A percentile compares a stretch with the other conserved stretches of the same genome.
Conservation (phyloP, 2,113 vertebrate genomes). For the mouse (Mus musculus) region GRCm39 chr6:22147001-22147500, state of each 20-base stretch:
- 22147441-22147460: slow-evolving; percentile 53
- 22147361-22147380: slow-evolving; percentile 12
- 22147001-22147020: background rate
- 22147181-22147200: background rate
- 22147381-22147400: slow-evolving; percentile 20
- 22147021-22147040: background rate
- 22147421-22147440: slow-evolving; percentile 47
- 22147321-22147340: slow-evolving; percentile 48
- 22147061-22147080: background rate
- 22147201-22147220: background rate
- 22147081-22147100: background rate
- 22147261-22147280: background rate
- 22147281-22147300: slow-evolving; percentile 1
- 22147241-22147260: slow-evolving; percentile 36
- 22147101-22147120: background rate
- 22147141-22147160: background rate
- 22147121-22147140: background rate
- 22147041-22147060: background rate
- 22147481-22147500: slow-evolving; percentile 65
- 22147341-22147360: background rate
- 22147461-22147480: slow-evolving; percentile 45
- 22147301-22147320: slow-evolving; percentile 42
- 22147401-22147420: slow-evolving; percentile 40
- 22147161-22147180: background rate
- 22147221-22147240: background rate